phyloP scores from a whole-genome alignment of 2,113 vertebrate genomes.

The Phalacrocorax pelagicus region DNA sequence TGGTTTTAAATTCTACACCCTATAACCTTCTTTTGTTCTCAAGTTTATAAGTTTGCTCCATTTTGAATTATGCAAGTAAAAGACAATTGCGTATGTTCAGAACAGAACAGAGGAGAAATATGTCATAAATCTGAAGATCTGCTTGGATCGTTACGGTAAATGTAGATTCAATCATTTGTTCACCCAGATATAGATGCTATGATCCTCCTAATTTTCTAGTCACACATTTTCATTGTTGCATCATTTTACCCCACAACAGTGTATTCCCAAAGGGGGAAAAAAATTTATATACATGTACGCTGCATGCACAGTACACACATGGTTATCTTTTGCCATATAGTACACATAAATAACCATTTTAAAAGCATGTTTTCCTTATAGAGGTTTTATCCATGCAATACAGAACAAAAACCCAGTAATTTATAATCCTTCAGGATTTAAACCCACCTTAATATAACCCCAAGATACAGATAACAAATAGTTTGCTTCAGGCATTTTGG shows the following conservation, averaged over 20 bases:
- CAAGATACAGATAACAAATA: constrained; percentile 95
- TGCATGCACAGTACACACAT: not conserved
- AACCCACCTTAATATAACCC: constrained; percentile 98
- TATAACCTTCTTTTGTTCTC: not conserved
- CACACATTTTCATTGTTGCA: not conserved
- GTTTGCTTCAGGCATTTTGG: constrained; percentile 96
- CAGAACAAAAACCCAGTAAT: not conserved
- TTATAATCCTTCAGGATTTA: not conserved
- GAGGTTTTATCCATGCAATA: not conserved
- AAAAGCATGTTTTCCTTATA: not conserved
- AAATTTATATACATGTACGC: not conserved
- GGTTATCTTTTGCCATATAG: not conserved
- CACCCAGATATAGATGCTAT: not conserved
- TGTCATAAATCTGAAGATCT: not conserved
- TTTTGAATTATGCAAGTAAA: not conserved
- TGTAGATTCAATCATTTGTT: not conserved
- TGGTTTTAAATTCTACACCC: not conserved
- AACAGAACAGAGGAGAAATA: not conserved
- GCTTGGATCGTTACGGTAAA: not conserved
- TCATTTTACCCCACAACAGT: not conserved
- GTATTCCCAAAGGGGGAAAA: not conserved
- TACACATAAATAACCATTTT: not conserved
- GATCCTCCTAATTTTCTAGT: not conserved
- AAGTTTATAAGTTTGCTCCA: not conserved
- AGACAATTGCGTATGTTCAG: not conserved